phyloP scores from a whole-genome alignment of 2,888 invertebrate genomes.

The Synanthedon formicaeformis region DNA sequence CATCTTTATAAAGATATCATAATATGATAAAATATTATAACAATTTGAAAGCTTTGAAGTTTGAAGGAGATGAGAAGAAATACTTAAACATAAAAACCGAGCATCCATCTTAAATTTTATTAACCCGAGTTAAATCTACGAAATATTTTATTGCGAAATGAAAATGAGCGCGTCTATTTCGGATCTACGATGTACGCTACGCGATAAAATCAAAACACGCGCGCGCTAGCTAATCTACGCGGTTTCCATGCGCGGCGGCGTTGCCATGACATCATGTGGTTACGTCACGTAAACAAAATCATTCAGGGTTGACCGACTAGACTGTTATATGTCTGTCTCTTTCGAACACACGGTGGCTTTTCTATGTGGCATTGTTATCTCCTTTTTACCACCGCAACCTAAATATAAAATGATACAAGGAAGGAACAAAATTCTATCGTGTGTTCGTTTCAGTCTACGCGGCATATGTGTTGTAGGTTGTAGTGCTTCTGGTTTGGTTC shows the following conservation, averaged over 20 bases:
- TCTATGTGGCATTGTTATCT: constrained; percentile 31
- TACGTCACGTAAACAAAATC: constrained; percentile 43
- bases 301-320: constrained; percentile 7
- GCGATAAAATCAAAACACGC: constrained; percentile 5
- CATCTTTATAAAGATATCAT: too few species aligned
- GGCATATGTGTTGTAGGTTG: constrained; percentile 18
- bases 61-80: too few species aligned
- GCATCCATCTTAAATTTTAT: too few species aligned
- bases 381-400: constrained; percentile 7
- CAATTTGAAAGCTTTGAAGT: too few species aligned
- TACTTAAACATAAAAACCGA: too few species aligned
- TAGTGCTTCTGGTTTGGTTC: constrained; percentile 13
- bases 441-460: constrained; percentile 25
- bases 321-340: constrained; percentile 20
- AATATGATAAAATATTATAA: too few species aligned
- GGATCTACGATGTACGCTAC: background rate
- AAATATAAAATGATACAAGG: constrained; percentile 19
- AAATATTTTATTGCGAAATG: too few species aligned
- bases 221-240: constrained; percentile 5
- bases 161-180: background rate
- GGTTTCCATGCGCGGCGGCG: constrained; percentile 11
- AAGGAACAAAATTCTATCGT: constrained; percentile 21
- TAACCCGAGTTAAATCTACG: too few species aligned
- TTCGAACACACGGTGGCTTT: constrained; percentile 13
- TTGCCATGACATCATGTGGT: constrained; percentile 58